Evolutionary conservation across 2,888 invertebrate genomes (phyloP).

Genomic region (Apotomis capreana): DNA sequence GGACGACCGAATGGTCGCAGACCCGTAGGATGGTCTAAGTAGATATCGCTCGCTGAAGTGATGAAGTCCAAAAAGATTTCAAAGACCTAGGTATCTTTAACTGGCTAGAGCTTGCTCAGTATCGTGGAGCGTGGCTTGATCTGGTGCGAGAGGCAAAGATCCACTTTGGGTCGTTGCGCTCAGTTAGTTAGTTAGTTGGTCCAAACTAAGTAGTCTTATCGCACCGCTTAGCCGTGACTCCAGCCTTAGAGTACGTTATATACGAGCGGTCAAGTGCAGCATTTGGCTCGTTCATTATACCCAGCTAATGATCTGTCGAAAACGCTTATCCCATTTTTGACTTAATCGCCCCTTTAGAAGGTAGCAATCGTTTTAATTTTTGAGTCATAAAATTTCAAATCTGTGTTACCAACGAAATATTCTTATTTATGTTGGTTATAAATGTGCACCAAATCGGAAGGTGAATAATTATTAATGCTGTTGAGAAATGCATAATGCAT

Average conservation of each 20-base stretch:
- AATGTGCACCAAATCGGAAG: background rate
- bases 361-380: constrained; percentile 26
- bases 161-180: too few relatives aligned
- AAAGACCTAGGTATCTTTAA: too few relatives aligned
- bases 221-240: background rate
- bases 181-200: background rate
- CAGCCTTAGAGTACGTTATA: constrained; percentile 23
- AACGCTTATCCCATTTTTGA: constrained; percentile 41
- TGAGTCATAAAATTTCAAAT: constrained; percentile 19
- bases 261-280: constrained; percentile 44
- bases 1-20: too few relatives aligned
- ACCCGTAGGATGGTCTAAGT: too few relatives aligned
- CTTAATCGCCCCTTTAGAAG: constrained; percentile 36
- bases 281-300: constrained; percentile 42
- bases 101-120: too few relatives aligned
- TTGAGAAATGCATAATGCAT: too few relatives aligned
- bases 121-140: too few relatives aligned
- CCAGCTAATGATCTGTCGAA: constrained; percentile 42
- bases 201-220: background rate
- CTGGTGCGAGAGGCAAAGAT: too few relatives aligned
- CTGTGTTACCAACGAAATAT: background rate
- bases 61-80: too few relatives aligned
- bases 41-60: too few relatives aligned
- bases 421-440: background rate
- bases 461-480: background rate